These are phyloP conservation scores for Calameuta idolon DNA, from an alignment of 2,888 invertebrate genomes.

Conservation along the genomic window DNA sequence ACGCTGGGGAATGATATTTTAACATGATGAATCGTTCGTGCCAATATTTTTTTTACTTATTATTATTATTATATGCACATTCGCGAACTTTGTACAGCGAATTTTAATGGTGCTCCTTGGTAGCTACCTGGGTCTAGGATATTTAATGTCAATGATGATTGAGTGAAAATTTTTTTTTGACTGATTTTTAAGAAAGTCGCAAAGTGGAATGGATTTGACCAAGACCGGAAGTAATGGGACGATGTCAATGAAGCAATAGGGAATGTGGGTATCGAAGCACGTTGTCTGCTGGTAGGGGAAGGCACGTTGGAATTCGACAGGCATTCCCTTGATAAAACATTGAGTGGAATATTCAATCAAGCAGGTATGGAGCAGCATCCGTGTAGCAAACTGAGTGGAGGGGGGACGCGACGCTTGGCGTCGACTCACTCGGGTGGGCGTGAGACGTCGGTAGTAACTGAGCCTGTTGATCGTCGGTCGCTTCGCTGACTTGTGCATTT, in stretches of 20 bases:
- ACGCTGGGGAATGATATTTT: not conserved
- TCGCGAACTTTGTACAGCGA: not conserved
- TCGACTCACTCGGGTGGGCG: not conserved
- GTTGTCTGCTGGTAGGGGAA: slow-evolving; percentile 27
- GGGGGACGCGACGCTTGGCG: slow-evolving; percentile 1
- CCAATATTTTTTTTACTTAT: not conserved
- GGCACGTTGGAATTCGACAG: slow-evolving; percentile 57
- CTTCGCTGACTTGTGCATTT: slow-evolving; percentile 2
- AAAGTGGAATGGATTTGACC: not conserved
- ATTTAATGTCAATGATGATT: not conserved
- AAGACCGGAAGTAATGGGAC: slow-evolving; percentile 26
- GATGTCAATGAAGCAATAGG: slow-evolving; percentile 21
- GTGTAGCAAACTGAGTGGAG: not conserved
- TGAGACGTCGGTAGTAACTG: not conserved
- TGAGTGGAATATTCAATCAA: slow-evolving; percentile 63
- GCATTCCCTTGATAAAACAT: slow-evolving; percentile 58
- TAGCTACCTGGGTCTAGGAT: not conserved
- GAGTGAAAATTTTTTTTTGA: not conserved
- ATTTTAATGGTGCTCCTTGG: not conserved
- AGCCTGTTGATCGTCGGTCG: slow-evolving; percentile 10
- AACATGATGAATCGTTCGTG: not conserved
- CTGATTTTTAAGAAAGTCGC: not conserved
- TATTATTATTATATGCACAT: no score
- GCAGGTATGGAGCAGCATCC: slow-evolving; percentile 26
- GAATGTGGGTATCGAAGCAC: slow-evolving; percentile 31